Evolutionary conservation across 2,888 invertebrate genomes (phyloP).

Genomic region (Bimastos eiseni): DNA sequence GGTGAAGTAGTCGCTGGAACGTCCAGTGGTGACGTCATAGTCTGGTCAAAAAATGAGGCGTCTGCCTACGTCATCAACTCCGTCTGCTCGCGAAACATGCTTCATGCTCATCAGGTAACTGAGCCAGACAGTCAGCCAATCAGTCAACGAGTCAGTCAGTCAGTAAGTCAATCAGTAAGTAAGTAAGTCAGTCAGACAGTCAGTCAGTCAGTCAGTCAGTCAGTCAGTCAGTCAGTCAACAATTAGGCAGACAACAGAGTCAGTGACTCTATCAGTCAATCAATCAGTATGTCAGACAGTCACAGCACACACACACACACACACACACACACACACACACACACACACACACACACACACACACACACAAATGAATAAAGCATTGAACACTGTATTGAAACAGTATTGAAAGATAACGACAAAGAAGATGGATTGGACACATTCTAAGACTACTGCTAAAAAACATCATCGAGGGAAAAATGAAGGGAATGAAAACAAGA

Average conservation of each 20-base stretch:
- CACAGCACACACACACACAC: too few relatives aligned
- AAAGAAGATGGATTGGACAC: too few relatives aligned
- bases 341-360: too few relatives aligned
- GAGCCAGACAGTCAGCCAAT: not conserved
- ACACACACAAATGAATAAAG: too few relatives aligned
- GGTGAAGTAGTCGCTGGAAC: constrained; percentile 91
- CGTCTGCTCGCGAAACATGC: constrained; percentile 43
- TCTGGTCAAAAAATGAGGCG: constrained; percentile 85
- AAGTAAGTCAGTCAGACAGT: not conserved
- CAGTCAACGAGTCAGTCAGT: not conserved
- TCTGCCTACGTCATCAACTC: constrained; percentile 71
- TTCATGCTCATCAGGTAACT: constrained; percentile 48
- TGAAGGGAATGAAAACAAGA: too few relatives aligned
- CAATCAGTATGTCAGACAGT: not conserved
- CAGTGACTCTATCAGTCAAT: not conserved
- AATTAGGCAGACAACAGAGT: not conserved
- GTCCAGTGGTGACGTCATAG: constrained; percentile 85
- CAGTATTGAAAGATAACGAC: too few relatives aligned
- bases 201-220: not conserved
- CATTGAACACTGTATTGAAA: too few relatives aligned
- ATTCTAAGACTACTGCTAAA: too few relatives aligned
- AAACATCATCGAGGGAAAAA: too few relatives aligned
- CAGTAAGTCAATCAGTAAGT: not conserved
- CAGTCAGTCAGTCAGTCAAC: not conserved
- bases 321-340: too few relatives aligned